Evolutionary conservation across 2,888 invertebrate genomes (phyloP).

Genomic region (Athalia cordata): DNA sequence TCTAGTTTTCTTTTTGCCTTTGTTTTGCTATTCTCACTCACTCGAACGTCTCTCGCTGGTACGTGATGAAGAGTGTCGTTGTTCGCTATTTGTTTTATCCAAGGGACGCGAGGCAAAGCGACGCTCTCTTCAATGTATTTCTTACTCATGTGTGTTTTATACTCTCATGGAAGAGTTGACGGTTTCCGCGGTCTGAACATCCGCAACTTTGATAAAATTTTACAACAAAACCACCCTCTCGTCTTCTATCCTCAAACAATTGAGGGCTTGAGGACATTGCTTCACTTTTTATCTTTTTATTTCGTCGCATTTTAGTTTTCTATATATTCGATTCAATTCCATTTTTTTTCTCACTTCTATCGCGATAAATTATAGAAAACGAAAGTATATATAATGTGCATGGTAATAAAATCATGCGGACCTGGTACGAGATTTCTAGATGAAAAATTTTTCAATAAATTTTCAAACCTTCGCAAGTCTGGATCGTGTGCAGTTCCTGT

Average conservation of each 20-base stretch:
- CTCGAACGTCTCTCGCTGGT: conserved; percentile 36
- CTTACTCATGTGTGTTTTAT: conserved; percentile 17
- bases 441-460: no score
- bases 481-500: no score
- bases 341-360: no score
- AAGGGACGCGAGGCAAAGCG: not conserved
- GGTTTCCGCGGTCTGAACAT: not conserved
- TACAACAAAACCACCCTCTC: not conserved
- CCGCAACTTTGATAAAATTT: conserved; percentile 16
- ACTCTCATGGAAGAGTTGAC: not conserved
- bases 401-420: no score
- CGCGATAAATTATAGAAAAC: no score
- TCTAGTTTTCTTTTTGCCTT: not conserved
- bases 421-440: no score
- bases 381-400: no score
- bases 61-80: conserved; percentile 37
- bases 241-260: not conserved
- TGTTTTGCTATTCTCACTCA: conserved; percentile 31
- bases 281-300: conserved; percentile 11
- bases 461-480: no score
- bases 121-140: conserved; percentile 7
- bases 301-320: not conserved
- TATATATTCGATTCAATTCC: no score
- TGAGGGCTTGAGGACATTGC: not conserved
- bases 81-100: conserved; percentile 35